Evolutionary conservation across 2,113 vertebrate genomes (phyloP).

Genomic region (Coryphaenoides rupestris): DNA sequence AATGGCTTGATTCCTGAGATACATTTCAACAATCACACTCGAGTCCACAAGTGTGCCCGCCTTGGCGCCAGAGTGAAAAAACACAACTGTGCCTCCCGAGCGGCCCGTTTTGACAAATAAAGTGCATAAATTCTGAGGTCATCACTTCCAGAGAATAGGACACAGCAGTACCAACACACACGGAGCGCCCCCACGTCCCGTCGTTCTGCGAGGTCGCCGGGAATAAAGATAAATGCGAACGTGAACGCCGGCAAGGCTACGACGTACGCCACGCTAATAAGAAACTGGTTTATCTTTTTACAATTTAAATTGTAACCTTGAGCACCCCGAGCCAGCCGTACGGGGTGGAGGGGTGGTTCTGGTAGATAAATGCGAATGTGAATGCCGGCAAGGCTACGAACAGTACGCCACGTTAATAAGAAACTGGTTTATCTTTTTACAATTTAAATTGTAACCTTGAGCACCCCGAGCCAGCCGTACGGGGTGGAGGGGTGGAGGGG

Average conservation of each 20-base stretch:
- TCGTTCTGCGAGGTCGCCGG: slow-evolving; percentile 73
- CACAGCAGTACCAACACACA: slow-evolving; percentile 25
- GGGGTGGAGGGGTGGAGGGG: too few relatives aligned
- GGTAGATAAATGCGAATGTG: slow-evolving; percentile 81
- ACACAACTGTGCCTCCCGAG: slow-evolving; percentile 71
- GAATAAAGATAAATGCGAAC: slow-evolving; percentile 82
- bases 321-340: slow-evolving; percentile 69
- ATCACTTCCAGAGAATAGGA: slow-evolving; percentile 68
- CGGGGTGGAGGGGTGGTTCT: too few relatives aligned
- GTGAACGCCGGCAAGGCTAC: slow-evolving; percentile 74
- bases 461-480: slow-evolving; percentile 65
- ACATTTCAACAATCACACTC: slow-evolving; percentile 63
- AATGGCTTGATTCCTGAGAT: slow-evolving; percentile 57
- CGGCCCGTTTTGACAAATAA: slow-evolving; percentile 67
- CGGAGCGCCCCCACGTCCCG: slow-evolving; percentile 50
- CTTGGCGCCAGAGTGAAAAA: slow-evolving; percentile 47
- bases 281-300: slow-evolving; percentile 86
- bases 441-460: slow-evolving; percentile 91
- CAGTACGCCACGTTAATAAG: slow-evolving; percentile 86
- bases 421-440: slow-evolving; percentile 86
- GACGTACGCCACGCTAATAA: slow-evolving; percentile 83
- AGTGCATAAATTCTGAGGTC: slow-evolving; percentile 75
- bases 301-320: slow-evolving; percentile 90
- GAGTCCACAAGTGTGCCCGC: slow-evolving; percentile 49
- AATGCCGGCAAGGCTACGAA: slow-evolving; percentile 74